Conservation (phyloP, 1,140 invertebrate species). For the Aphaenogaster rudis region DNA sequence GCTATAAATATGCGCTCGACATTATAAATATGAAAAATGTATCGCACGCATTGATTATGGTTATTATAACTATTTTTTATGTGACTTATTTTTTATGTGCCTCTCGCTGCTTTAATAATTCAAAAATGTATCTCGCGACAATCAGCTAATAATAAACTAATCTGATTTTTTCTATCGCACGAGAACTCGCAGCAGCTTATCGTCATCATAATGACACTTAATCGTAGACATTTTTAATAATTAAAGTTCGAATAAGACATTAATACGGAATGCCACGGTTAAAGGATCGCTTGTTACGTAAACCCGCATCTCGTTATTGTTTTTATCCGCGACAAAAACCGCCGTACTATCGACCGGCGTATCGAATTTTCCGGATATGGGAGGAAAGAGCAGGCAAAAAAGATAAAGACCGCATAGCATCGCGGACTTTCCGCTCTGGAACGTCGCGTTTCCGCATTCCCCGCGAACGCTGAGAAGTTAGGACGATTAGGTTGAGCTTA, state of each 20-base stretch:
- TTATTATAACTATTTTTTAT: constrained; percentile 10
- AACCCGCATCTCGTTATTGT: neutral
- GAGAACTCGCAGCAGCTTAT: neutral
- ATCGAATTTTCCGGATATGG: neutral
- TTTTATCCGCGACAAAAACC: constrained; percentile 8
- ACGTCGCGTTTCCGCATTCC: constrained; percentile 67
- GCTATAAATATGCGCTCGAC: neutral
- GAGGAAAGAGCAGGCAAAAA: neutral
- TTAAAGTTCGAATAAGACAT: neutral
- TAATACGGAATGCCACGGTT: neutral
- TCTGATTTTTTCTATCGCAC: neutral
- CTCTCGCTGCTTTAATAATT: neutral
- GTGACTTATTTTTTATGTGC: neutral
- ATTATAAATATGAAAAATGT: constrained; percentile 5
- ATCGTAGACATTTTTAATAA: neutral
- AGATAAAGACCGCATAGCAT: constrained; percentile 40
- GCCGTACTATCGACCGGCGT: neutral
- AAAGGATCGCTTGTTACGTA: neutral
- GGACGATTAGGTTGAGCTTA: neutral
- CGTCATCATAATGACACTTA: neutral
- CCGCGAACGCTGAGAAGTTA: constrained; percentile 1
- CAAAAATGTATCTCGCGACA: neutral
- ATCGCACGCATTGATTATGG: neutral
- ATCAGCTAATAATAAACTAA: neutral
- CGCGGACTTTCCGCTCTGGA: constrained; percentile 60